Conservation (phyloP, 2,797 vertebrate genomes). For the Acrossocheilus fasciatus region DNA sequence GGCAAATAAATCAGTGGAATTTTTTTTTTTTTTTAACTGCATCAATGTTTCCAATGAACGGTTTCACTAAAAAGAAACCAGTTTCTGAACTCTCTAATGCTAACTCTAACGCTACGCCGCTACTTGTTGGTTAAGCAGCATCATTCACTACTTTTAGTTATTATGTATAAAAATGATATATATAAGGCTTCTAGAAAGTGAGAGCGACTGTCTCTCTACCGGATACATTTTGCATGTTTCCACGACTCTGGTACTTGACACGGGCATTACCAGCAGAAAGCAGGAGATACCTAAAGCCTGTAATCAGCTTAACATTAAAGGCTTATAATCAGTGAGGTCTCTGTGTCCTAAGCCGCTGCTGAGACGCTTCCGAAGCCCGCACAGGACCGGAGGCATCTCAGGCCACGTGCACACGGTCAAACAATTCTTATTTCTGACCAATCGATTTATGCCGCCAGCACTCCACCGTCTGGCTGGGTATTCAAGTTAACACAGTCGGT, state of each 20-base stretch:
- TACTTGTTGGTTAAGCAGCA: not conserved
- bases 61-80: no score
- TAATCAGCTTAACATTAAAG: conserved; percentile 57
- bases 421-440: not conserved
- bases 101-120: not conserved
- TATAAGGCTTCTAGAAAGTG: not conserved
- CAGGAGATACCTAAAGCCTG: conserved; percentile 42
- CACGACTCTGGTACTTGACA: conserved; percentile 14
- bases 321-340: conserved; percentile 54
- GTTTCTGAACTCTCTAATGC: not conserved
- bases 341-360: conserved; percentile 25
- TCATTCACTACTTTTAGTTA: not conserved
- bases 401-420: not conserved
- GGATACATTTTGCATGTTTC: conserved; percentile 5
- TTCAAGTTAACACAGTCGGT: conserved; percentile 1
- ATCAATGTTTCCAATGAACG: no score
- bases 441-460: not conserved
- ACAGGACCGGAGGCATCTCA: conserved; percentile 5
- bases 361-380: conserved; percentile 10
- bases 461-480: not conserved
- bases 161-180: not conserved
- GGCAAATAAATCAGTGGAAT: not conserved
- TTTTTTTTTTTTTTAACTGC: not conserved
- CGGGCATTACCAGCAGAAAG: conserved; percentile 57
- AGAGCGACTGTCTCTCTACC: not conserved